Evolutionary conservation across 2,113 vertebrate genomes (phyloP).

Genomic region (Anarrhichthys ocellatus): DNA sequence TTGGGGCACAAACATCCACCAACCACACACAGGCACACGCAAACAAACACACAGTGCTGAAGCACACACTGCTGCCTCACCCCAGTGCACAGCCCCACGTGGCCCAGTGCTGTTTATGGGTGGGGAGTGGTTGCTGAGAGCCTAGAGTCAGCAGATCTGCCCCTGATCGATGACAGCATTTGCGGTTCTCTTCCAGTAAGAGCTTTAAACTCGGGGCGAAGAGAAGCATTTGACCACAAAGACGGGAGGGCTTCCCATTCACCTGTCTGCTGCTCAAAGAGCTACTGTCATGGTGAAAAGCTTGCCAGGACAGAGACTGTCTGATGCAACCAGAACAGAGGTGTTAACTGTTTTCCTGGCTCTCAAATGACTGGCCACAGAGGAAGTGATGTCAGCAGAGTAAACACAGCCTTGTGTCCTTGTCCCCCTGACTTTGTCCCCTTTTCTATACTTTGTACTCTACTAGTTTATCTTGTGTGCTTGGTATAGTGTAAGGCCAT

Average conservation of each 20-base stretch:
- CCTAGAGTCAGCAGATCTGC: slow-evolving; percentile 82
- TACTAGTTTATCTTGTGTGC: not conserved
- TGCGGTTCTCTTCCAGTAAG: slow-evolving; percentile 85
- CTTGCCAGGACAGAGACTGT: slow-evolving; percentile 14
- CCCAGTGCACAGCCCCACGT: slow-evolving; percentile 65
- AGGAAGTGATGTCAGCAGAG: slow-evolving; percentile 30
- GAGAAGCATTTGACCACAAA: slow-evolving; percentile 64
- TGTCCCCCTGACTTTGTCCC: slow-evolving; percentile 4
- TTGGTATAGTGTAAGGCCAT: not conserved
- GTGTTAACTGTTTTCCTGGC: slow-evolving; percentile 3
- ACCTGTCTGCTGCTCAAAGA: slow-evolving; percentile 42
- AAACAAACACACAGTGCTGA: slow-evolving; percentile 14
- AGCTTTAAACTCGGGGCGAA: slow-evolving; percentile 78
- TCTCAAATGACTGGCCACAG: slow-evolving; percentile 21
- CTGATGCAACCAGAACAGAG: slow-evolving; percentile 30
- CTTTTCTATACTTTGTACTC: slow-evolving; percentile 14
- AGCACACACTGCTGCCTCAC: slow-evolving; percentile 51
- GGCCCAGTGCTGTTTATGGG: slow-evolving; percentile 74
- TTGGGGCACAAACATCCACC: slow-evolving; percentile 25
- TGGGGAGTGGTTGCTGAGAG: slow-evolving; percentile 80
- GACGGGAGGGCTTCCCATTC: slow-evolving; percentile 57
- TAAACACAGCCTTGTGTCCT: slow-evolving; percentile 10
- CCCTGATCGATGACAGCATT: slow-evolving; percentile 83
- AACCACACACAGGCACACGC: slow-evolving; percentile 24
- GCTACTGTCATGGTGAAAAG: slow-evolving; percentile 39